Evolutionary conservation across 2,888 invertebrate species (phyloP), one percentile per base, ranked within the genome.

Genomic region (Cylindroiulus punctatus): DNA sequence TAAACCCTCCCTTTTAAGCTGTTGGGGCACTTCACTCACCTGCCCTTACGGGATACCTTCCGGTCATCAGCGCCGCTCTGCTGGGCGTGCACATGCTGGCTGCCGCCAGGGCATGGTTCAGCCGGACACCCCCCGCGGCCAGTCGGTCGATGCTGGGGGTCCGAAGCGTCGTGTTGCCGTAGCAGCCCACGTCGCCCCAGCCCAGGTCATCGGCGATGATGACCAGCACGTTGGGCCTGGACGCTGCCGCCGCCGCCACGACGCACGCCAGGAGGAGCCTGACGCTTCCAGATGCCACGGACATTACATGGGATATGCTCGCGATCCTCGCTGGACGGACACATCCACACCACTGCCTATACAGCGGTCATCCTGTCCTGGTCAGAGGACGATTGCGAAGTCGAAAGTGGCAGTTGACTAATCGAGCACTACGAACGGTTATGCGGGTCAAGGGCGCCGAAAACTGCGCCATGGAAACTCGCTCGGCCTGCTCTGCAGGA

Each of bases 121-220:
- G 90, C 82, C 90, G 90, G 0, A 90, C 90, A 0, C 93, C 93
- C 85, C 91, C 90, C 4, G 76, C 32, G 3, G 91, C 91, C 57
- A 92, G 87, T 22, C 88, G 88, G 89, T 92, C 92, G 40, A 92
- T 90, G 88, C 91, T 90, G 36, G 92, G 92, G 36, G 91, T 92
- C 57, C 89, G 89, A 52, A 93, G 90, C 0, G 91, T 90, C 36
- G 89, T 90, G 88, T 92, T 91, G 12, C 92, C 92, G 88, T 90
- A 91, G 87, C 90, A 90, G 26, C 91, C 91, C 22, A 92, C 87
- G 88, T 92, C 92, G 3, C 91, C 92, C 86, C 90, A 90, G 10
- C 92, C 92, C 86, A 92, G 89, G 88, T 93, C 93, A 89, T 93
- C 93, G 5, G 92, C 92, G 88, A 93, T 89, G 42, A 93, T 89